Percentiles rank a stretch among this genome's conserved stretches.
These are phyloP conservation scores for Lates calcarifer DNA, from an alignment of 2,113 vertebrate species.

Conservation along the genomic window DNA sequence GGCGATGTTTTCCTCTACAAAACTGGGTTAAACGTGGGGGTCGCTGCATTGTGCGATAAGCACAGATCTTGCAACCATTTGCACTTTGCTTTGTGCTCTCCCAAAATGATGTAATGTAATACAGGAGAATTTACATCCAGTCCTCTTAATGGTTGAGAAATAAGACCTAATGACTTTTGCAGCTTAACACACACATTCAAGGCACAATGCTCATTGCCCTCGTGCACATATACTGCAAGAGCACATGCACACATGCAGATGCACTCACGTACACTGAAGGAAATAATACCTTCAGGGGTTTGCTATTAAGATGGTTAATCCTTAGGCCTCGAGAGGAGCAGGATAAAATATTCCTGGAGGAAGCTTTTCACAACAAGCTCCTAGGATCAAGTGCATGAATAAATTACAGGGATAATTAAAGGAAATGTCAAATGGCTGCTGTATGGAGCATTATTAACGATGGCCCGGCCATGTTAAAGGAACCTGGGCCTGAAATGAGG, in stretches of 20 bases:
- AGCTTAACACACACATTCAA: conserved; percentile 68
- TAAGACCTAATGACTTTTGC: conserved; percentile 79
- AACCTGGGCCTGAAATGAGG: conserved; percentile 70
- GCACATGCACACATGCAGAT: conserved; percentile 13
- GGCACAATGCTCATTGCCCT: conserved; percentile 50
- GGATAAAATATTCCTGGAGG: conserved; percentile 82
- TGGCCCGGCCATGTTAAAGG: conserved; percentile 70
- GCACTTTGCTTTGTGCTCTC: conserved; percentile 76
- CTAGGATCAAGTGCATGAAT: conserved; percentile 85
- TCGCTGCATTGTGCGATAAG: conserved; percentile 74
- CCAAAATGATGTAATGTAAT: conserved; percentile 65
- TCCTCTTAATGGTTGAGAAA: conserved; percentile 68
- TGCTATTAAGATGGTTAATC: conserved; percentile 84
- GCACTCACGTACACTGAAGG: conserved; percentile 44
- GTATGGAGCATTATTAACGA: conserved; percentile 83
- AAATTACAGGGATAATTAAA: conserved; percentile 88
- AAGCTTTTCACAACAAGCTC: conserved; percentile 85
- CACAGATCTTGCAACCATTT: conserved; percentile 77
- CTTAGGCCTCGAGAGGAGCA: conserved; percentile 70
- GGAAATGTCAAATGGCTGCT: conserved; percentile 84
- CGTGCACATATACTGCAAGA: conserved; percentile 3
- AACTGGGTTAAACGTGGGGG: conserved; percentile 81
- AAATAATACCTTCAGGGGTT: conserved; percentile 78
- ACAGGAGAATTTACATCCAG: conserved; percentile 58
- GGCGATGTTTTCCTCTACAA: conserved; percentile 65